phyloP scores from a whole-genome alignment of 2,797 vertebrate genomes.

The Ataeniobius toweri region DNA sequence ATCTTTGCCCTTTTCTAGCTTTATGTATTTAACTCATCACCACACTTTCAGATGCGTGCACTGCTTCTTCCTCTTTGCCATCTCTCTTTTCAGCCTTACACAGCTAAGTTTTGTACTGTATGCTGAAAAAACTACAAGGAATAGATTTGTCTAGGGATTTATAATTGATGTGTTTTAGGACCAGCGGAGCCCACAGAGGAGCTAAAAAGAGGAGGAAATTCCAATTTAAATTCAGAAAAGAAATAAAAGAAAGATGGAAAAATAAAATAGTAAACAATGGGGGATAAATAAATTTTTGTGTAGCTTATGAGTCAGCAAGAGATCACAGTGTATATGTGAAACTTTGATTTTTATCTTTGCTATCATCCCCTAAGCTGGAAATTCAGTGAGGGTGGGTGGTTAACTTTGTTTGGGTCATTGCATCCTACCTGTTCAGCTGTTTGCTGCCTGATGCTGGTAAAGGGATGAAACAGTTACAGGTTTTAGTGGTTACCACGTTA shows the following conservation, averaged over 20 bases:
- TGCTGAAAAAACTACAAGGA: constrained; percentile 55
- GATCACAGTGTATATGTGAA: not conserved
- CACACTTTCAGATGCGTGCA: constrained; percentile 33
- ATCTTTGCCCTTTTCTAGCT: constrained; percentile 31
- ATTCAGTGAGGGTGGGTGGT: not conserved
- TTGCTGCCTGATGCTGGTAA: not conserved
- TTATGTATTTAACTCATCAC: constrained; percentile 55
- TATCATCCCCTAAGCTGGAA: not conserved
- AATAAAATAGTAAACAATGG: not conserved
- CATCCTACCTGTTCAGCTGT: not conserved
- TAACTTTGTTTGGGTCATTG: not conserved
- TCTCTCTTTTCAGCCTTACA: constrained; percentile 10
- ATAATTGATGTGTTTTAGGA: constrained; percentile 59
- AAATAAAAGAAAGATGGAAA: constrained; percentile 23
- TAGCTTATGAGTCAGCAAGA: not conserved
- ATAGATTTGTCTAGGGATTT: constrained; percentile 61
- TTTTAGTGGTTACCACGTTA: not conserved
- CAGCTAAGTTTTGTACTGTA: constrained; percentile 44
- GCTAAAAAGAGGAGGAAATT: constrained; percentile 42
- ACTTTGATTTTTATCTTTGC: not conserved
- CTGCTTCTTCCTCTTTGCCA: constrained; percentile 16
- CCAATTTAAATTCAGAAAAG: constrained; percentile 42
- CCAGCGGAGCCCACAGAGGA: constrained; percentile 40
- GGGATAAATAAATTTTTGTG: not conserved
- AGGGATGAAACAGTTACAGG: no score